Evolutionary conservation across 2,797 vertebrate genomes (phyloP).

Genomic region (Micromesistius poutassou): DNA sequence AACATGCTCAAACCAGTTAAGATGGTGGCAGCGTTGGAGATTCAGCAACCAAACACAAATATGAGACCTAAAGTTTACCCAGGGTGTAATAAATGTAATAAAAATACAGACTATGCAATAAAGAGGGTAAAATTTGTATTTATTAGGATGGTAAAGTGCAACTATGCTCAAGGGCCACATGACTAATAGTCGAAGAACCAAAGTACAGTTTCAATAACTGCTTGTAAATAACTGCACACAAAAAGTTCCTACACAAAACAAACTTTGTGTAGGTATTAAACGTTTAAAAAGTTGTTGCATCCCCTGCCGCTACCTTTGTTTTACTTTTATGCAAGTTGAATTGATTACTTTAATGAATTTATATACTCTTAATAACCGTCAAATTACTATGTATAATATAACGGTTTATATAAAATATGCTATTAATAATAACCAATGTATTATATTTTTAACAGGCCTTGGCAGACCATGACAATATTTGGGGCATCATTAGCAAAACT

Average conservation of each 20-base stretch:
- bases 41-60: background rate
- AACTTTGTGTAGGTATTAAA: no score
- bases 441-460: conserved; percentile 67
- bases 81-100: no score
- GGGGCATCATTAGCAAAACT: conserved; percentile 80
- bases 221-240: background rate
- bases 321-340: background rate
- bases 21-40: background rate
- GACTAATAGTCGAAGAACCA: background rate
- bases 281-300: background rate
- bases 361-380: background rate
- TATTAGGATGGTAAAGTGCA: background rate
- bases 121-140: background rate
- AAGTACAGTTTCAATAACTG: background rate
- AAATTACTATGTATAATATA: background rate
- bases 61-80: background rate
- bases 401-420: background rate
- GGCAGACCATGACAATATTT: conserved; percentile 77
- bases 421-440: background rate
- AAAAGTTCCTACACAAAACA: no score
- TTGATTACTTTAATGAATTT: background rate
- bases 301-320: background rate
- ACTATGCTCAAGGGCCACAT: background rate
- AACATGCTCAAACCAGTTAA: background rate
- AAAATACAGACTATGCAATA: background rate